These are phyloP conservation scores for Okapia johnstoni DNA, from an alignment of 2,113 vertebrate genomes.

Conservation along the genomic window DNA sequence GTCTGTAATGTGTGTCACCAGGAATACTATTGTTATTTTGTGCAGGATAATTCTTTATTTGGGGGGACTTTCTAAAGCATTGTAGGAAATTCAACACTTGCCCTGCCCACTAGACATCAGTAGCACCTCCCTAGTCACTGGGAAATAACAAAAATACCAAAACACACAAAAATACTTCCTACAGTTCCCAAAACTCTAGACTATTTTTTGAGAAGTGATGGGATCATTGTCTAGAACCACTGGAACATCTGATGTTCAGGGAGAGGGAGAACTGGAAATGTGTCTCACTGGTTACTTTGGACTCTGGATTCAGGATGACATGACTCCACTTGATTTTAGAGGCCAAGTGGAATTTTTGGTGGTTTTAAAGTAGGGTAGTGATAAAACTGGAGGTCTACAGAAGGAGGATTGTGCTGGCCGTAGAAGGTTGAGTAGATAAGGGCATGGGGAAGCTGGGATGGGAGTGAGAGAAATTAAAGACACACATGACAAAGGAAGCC, in stretches of 20 bases:
- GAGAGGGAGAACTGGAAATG: not conserved
- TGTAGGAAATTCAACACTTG: not conserved
- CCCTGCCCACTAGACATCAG: not conserved
- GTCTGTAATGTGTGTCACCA: not conserved
- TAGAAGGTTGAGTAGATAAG: not conserved
- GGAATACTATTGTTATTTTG: not conserved
- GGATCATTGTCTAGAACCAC: not conserved
- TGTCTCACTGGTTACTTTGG: not conserved
- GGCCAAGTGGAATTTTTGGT: not conserved
- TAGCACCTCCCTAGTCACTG: not conserved
- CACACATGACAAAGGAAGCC: not conserved
- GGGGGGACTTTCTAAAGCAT: not conserved
- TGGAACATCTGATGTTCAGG: not conserved
- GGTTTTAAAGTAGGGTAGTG: not conserved
- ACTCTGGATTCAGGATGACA: not conserved
- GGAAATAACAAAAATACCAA: not conserved
- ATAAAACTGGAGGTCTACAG: not conserved
- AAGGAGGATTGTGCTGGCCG: not conserved
- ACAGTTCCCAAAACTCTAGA: not conserved
- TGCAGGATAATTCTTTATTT: not conserved
- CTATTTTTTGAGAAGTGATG: not conserved
- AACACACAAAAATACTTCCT: not conserved
- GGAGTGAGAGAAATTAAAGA: not conserved
- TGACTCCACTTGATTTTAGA: not conserved
- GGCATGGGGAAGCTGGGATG: not conserved